A percentile compares a stretch with the other conserved stretches of the same genome.
These are phyloP conservation scores for Polyommatus icarus DNA, from an alignment of 2,888 invertebrate species.

Conservation along the genomic window DNA sequence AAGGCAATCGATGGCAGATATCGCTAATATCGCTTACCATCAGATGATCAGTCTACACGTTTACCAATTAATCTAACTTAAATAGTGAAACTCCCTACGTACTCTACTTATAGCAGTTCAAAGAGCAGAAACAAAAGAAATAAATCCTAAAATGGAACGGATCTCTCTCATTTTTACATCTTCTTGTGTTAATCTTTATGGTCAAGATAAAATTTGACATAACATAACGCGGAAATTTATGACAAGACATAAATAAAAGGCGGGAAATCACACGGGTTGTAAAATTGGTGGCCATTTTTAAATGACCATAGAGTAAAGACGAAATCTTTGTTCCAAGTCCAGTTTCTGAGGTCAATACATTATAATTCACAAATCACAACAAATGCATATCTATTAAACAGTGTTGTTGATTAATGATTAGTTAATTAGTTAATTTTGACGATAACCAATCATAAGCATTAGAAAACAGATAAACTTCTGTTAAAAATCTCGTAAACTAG, in stretches of 20 bases:
- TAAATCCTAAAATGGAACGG: not conserved
- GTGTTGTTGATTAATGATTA: not conserved
- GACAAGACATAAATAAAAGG: conserved; percentile 53
- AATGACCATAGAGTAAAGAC: conserved; percentile 37
- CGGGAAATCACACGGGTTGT: conserved; percentile 48
- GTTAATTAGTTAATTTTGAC: no score
- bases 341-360: not conserved
- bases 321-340: not conserved
- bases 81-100: no score
- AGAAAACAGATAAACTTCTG: no score
- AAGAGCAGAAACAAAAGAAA: not conserved
- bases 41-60: no score
- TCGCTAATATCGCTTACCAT: no score
- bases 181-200: conserved; percentile 5
- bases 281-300: conserved; percentile 48
- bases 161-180: not conserved
- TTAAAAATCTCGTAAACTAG: no score
- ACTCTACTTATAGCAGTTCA: no score
- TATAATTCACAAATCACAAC: no score
- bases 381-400: not conserved
- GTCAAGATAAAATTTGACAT: conserved; percentile 19
- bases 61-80: no score
- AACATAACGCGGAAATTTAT: conserved; percentile 43
- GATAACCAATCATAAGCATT: no score
- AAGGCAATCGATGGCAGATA: no score